Conservation (phyloP, 2,888 invertebrate species). For the Azorinus chamasolen region DNA sequence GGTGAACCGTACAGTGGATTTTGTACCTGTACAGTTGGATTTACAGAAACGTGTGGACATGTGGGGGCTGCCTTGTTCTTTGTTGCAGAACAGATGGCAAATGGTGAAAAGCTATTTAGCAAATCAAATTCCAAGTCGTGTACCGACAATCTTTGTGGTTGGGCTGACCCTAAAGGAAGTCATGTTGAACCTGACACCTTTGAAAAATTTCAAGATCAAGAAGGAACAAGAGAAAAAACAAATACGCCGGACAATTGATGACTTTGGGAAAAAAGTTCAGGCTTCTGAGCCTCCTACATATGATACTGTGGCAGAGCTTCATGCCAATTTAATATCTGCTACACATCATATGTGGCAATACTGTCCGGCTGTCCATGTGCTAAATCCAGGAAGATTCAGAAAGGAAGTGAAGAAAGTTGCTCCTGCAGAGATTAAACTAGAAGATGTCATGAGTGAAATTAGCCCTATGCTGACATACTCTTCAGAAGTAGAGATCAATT, state of each 20-base stretch:
- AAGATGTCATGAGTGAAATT: neutral
- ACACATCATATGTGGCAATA: conserved; percentile 35
- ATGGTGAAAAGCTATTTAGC: conserved; percentile 15
- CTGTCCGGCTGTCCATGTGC: conserved; percentile 26
- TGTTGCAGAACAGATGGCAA: conserved; percentile 25
- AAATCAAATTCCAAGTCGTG: neutral
- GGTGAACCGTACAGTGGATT: conserved; percentile 37
- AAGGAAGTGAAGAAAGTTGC: neutral
- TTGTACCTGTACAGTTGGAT: conserved; percentile 42
- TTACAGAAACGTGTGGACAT: conserved; percentile 32
- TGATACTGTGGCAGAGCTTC: conserved; percentile 24
- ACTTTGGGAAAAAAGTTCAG: conserved; percentile 19
- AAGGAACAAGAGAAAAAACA: conserved; percentile 6
- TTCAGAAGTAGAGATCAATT: neutral
- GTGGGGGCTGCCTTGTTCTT: conserved; percentile 34
- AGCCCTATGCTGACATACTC: neutral
- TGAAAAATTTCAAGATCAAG: conserved; percentile 16
- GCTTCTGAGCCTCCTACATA: neutral
- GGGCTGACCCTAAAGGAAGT: conserved; percentile 35
- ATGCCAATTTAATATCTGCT: conserved; percentile 11
- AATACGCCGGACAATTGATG: conserved; percentile 14
- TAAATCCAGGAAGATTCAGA: conserved; percentile 7
- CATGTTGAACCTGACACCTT: conserved; percentile 4
- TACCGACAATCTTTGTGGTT: conserved; percentile 25
- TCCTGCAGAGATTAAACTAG: conserved; percentile 2